These are phyloP conservation scores for Tribolium castaneum DNA, from an alignment of 1,140 invertebrate species.

Conservation along the genomic window DNA sequence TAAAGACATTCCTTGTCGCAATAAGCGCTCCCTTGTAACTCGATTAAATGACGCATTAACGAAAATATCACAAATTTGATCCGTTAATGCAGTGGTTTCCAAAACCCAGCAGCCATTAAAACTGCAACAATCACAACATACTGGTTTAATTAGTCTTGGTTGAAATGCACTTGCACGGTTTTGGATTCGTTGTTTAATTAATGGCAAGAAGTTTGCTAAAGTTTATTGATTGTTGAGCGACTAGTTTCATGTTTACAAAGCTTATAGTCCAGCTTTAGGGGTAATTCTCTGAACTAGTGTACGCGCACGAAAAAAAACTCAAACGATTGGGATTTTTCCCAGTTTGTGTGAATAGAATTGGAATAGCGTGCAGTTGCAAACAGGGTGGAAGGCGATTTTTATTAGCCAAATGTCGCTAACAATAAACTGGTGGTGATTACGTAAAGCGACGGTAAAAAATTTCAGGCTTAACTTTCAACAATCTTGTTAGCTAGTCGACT, in stretches of 20 bases:
- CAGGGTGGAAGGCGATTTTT: slow-evolving; percentile 18
- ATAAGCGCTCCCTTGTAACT: background rate
- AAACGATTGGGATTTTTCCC: background rate
- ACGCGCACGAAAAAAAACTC: slow-evolving; percentile 10
- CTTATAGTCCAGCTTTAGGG: background rate
- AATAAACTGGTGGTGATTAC: slow-evolving; percentile 18
- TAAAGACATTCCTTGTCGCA: background rate
- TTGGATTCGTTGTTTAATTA: background rate
- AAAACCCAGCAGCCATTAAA: background rate
- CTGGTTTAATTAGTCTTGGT: slow-evolving; percentile 2
- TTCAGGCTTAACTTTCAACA: slow-evolving; percentile 9
- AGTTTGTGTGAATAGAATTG: too few species aligned
- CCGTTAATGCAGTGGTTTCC: background rate
- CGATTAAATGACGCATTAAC: background rate
- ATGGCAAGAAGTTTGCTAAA: background rate
- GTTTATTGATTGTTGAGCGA: slow-evolving; percentile 9
- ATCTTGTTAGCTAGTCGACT: slow-evolving; percentile 4
- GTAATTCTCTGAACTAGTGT: slow-evolving; percentile 13
- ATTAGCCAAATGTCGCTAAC: slow-evolving; percentile 10
- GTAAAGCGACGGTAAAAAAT: slow-evolving; percentile 2
- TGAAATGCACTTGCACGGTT: background rate
- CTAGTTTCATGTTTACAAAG: background rate
- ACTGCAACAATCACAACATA: background rate
- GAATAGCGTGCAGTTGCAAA: slow-evolving; percentile 11
- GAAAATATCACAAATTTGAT: background rate